These are phyloP conservation scores for Himantopus leucocephalus DNA, from an alignment of 2,113 vertebrate species.

Conservation along the genomic window DNA sequence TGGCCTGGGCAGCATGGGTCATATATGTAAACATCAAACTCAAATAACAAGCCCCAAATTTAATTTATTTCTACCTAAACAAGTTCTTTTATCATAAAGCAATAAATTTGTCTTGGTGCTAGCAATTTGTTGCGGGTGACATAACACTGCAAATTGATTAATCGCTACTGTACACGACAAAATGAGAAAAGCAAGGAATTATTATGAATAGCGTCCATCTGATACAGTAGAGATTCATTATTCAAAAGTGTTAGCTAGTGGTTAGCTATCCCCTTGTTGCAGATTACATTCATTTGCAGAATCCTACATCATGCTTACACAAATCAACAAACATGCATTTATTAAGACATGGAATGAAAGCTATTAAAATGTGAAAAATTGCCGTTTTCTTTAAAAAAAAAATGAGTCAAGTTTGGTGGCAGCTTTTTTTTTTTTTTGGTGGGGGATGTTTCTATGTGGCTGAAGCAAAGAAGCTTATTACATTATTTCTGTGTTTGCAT, in stretches of 20 bases:
- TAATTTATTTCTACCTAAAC: slow-evolving; percentile 89
- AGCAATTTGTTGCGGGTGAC: slow-evolving; percentile 89
- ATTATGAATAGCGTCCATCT: slow-evolving; percentile 90
- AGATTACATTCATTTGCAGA: slow-evolving; percentile 88
- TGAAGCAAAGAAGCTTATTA: not conserved
- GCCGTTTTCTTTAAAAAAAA: slow-evolving; percentile 67
- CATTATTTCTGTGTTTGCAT: not conserved
- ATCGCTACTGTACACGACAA: slow-evolving; percentile 84
- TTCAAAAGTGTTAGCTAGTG: slow-evolving; percentile 84
- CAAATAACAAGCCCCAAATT: slow-evolving; percentile 81
- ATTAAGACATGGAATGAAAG: slow-evolving; percentile 86
- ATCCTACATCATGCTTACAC: slow-evolving; percentile 84
- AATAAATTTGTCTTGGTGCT: slow-evolving; percentile 89
- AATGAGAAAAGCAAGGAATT: slow-evolving; percentile 91
- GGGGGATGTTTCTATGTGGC: not conserved
- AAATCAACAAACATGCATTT: slow-evolving; percentile 88
- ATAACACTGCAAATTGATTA: slow-evolving; percentile 89
- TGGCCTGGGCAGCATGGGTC: slow-evolving; percentile 61
- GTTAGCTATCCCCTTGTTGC: slow-evolving; percentile 81
- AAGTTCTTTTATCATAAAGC: slow-evolving; percentile 91
- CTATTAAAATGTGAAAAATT: slow-evolving; percentile 88
- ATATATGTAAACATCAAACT: slow-evolving; percentile 75
- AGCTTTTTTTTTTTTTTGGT: not conserved
- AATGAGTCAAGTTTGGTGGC: slow-evolving; percentile 40
- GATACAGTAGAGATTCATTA: slow-evolving; percentile 86